A percentile compares a stretch with the other conserved stretches of the same genome.
phyloP scores from a whole-genome alignment of 2,888 invertebrate species.

The Ypsolopha sequella region DNA sequence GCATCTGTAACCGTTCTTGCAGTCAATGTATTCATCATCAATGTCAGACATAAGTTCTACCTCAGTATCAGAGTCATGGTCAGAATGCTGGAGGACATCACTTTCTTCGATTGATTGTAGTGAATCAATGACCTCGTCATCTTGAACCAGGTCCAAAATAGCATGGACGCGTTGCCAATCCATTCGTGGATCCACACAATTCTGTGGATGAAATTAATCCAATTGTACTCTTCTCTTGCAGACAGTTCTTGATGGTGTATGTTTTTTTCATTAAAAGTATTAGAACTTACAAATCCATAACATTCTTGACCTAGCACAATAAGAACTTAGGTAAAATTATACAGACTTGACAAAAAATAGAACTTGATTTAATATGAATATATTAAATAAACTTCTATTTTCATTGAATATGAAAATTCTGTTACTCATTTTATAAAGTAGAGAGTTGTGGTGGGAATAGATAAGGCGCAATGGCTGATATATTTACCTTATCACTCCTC shows the following conservation, averaged over 20 bases:
- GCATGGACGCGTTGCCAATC: conserved; percentile 65
- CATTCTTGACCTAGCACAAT: background rate
- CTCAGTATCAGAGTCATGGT: conserved; percentile 55
- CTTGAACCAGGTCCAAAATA: conserved; percentile 58
- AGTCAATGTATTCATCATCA: conserved; percentile 32
- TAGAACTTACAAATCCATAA: conserved; percentile 5
- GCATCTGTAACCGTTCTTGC: conserved; percentile 39
- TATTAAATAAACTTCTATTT: too few species aligned
- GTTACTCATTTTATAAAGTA: conserved; percentile 9
- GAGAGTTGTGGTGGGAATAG: conserved; percentile 16
- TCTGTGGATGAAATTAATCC: conserved; percentile 64
- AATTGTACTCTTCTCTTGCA: conserved; percentile 52
- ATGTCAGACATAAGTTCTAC: conserved; percentile 37
- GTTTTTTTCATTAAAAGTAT: background rate
- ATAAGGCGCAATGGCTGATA: conserved; percentile 26
- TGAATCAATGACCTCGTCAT: conserved; percentile 53
- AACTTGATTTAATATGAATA: background rate
- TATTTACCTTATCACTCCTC: conserved; percentile 66
- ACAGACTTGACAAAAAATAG: background rate
- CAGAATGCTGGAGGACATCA: conserved; percentile 47
- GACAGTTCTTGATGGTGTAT: background rate
- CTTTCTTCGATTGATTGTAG: conserved; percentile 50
- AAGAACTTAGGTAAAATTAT: conserved; percentile 2
- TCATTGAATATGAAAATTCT: conserved; percentile 18
- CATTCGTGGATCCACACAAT: conserved; percentile 60